Conservation (phyloP, 1,140 invertebrate species). For the Cotesia chilonis region DNA sequence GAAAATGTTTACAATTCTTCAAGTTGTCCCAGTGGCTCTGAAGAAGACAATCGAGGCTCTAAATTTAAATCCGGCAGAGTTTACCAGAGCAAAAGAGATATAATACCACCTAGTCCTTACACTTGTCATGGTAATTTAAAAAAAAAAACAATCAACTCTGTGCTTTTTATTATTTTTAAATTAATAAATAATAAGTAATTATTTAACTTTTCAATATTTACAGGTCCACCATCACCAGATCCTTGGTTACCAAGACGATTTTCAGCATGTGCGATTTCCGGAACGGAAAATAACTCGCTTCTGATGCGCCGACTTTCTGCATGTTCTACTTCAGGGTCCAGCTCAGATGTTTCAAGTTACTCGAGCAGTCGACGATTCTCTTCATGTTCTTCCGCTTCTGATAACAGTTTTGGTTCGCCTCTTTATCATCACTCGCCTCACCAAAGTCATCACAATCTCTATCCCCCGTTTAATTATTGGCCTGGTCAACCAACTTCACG, state of each 20-base stretch:
- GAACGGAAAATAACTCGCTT: constrained; percentile 63
- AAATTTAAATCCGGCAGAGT: constrained; percentile 44
- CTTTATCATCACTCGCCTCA: constrained; percentile 16
- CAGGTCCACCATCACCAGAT: constrained; percentile 64
- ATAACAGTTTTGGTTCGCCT: constrained; percentile 49
- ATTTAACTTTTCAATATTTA: constrained; percentile 21
- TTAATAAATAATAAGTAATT: too few relatives aligned
- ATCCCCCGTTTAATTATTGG: constrained; percentile 51
- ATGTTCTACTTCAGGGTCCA: constrained; percentile 60
- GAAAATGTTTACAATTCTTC: constrained; percentile 65
- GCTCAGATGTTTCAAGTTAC: constrained; percentile 62
- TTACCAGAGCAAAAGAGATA: constrained; percentile 44
- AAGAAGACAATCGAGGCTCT: constrained; percentile 67
- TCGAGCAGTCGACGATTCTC: constrained; percentile 54
- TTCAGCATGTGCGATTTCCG: constrained; percentile 69
- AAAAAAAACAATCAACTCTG: too few relatives aligned
- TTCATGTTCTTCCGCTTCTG: constrained; percentile 61
- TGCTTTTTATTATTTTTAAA: not conserved
- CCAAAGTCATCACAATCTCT: constrained; percentile 49
- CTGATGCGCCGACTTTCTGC: constrained; percentile 56
- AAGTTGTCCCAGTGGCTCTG: constrained; percentile 75
- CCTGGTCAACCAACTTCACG: constrained; percentile 49
- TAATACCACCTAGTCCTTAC: not conserved
- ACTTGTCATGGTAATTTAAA: constrained; percentile 17
- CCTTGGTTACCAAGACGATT: constrained; percentile 72